Base-by-base conservation (phyloP, 2,888 invertebrate species). In the Seira musarum region DNA sequence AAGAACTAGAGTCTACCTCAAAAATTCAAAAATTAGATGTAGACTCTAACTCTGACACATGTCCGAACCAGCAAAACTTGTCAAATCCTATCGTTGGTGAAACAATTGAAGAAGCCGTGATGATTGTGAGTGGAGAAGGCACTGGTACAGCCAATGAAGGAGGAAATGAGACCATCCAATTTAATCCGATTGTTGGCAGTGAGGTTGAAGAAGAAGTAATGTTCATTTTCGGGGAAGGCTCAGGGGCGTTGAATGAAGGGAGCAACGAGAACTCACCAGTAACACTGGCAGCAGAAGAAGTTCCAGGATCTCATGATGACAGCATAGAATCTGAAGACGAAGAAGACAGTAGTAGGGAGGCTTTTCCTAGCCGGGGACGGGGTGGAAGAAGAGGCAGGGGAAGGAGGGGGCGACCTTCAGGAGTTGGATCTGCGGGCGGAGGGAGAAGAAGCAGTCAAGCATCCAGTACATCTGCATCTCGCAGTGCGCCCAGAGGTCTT, bases 171-270 rank as follows among this genome's bases (percentile, higher is more conserved):
- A 10, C 60, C n/a, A 30, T 53, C 5, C 35, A 66, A n/a, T 79
- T 73, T 53, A 84, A 86, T 80, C 85, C 86, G n/a, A 85, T 87
- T 21, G 87, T 94, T 68, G 92, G 94, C 25, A 94, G 94, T 87
- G 92, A 91, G 85, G 93, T 95, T 73, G 93, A 92, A 87, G 96
- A 95, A 89, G 91, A 92, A 0, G 90, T 93, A 0, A 90, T 93
- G 90, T 92, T 91, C 88, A 90, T 95, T 87, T 91, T 90, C 85
- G 95, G 94, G 0, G 92, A 92, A 87, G 96, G 95, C 57, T 91
- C 89, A 85, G 96, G 95, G 2, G 89, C 88, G 21, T 93, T 93
- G 60, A 83, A 84, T 49, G 82, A 86, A 68, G 87, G 85, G 6
- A 87, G 87, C 30, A 87, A 86, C 82, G 83, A 73, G 74, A 83